phyloP scores from a whole-genome alignment of 2,113 vertebrate genomes.

The Tragelaphus strepsiceros region DNA sequence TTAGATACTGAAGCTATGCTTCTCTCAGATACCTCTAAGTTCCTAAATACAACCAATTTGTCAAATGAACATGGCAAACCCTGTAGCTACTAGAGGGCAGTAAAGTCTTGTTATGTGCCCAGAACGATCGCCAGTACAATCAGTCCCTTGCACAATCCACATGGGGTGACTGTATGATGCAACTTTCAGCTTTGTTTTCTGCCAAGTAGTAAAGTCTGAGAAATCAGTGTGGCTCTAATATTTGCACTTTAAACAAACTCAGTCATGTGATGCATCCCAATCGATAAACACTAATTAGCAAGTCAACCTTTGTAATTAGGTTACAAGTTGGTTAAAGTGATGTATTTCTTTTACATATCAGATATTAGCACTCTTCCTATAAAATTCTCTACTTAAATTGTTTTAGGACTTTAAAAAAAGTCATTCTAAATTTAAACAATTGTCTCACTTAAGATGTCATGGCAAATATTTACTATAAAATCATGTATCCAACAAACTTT shows the following conservation, averaged over 20 bases:
- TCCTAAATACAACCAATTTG: conserved; percentile 28
- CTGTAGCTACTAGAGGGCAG: conserved; percentile 77
- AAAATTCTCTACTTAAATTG: not conserved
- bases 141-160: conserved; percentile 65
- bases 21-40: not conserved
- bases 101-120: conserved; percentile 69
- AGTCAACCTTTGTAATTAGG: conserved; percentile 25
- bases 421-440: not conserved
- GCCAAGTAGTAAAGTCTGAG: conserved; percentile 61
- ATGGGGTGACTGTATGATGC: conserved; percentile 48
- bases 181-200: conserved; percentile 69
- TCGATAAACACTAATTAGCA: conserved; percentile 39
- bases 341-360: not conserved
- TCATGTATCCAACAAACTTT: conserved; percentile 28
- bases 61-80: conserved; percentile 41
- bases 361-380: not conserved
- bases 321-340: not conserved
- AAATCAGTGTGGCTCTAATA: conserved; percentile 46
- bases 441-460: not conserved
- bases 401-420: not conserved
- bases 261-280: not conserved
- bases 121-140: conserved; percentile 63
- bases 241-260: conserved; percentile 34
- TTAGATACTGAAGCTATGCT: not conserved
- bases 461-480: conserved; percentile 55